A percentile compares a stretch with the other conserved stretches of the same genome.
Evolutionary conservation across 2,113 vertebrate species (phyloP).

Genomic region (Sapayoa aenigma): DNA sequence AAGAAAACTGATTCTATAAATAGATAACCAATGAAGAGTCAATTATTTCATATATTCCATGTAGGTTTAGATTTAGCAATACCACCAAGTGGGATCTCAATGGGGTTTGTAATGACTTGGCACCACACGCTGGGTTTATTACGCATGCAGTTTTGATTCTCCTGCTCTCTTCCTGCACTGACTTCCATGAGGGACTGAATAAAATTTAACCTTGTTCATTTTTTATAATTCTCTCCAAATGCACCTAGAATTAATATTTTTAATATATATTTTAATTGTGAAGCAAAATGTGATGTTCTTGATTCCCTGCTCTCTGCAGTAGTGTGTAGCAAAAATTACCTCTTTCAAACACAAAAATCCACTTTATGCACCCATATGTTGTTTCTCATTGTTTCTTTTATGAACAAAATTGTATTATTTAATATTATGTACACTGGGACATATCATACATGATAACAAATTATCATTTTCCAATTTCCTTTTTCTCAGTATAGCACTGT

Average conservation of each 20-base stretch:
- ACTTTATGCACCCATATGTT: neutral
- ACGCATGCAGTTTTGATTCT: conserved; percentile 43
- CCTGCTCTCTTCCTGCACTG: conserved; percentile 32
- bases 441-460: neutral
- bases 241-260: neutral
- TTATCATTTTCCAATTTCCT: neutral
- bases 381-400: neutral
- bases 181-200: conserved; percentile 9
- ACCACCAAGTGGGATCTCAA: conserved; percentile 29
- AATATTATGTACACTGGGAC: neutral
- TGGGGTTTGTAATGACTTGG: conserved; percentile 56
- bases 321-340: neutral
- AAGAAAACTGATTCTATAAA: conserved; percentile 4
- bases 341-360: neutral
- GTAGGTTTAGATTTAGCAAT: conserved; percentile 27
- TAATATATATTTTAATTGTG: neutral
- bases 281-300: neutral
- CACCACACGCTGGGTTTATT: conserved; percentile 7
- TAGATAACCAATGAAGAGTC: conserved; percentile 22
- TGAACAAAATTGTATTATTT: neutral
- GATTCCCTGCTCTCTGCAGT: neutral
- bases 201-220: neutral
- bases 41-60: conserved; percentile 60
- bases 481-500: neutral
- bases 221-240: conserved; percentile 1